Conservation (phyloP, 2,113 vertebrate species). For the Protomyctophum bolini region DNA sequence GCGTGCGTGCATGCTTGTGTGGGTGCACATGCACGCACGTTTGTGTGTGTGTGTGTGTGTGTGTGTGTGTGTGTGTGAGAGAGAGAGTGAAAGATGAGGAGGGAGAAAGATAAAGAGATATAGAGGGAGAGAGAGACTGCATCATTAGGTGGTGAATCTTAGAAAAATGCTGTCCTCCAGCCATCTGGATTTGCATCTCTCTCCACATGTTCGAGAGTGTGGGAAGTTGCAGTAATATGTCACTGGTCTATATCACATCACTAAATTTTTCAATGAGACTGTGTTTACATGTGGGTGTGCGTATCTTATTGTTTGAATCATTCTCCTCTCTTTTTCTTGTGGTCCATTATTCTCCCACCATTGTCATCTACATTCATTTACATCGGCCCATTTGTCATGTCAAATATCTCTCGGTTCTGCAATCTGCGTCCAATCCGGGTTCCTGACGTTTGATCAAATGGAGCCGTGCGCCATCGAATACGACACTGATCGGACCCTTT, state of each 20-base stretch:
- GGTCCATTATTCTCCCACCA: conserved; percentile 42
- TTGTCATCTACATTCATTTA: conserved; percentile 53
- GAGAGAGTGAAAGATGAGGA: too few relatives aligned
- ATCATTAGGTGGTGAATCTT: conserved; percentile 56
- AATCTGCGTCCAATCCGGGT: conserved; percentile 27
- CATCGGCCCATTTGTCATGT: conserved; percentile 57
- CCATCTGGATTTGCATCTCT: conserved; percentile 65
- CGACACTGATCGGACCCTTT: conserved; percentile 30
- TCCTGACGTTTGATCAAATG: conserved; percentile 40
- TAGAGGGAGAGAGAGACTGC: neutral
- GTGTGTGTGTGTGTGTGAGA: conserved; percentile 27
- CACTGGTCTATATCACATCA: conserved; percentile 64
- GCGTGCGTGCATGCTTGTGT: conserved; percentile 11
- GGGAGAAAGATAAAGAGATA: too few relatives aligned
- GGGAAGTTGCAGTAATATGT: conserved; percentile 60
- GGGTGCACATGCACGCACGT: too few relatives aligned
- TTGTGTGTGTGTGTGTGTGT: neutral
- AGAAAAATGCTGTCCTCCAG: conserved; percentile 48
- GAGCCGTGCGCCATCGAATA: conserved; percentile 48
- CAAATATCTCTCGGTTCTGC: conserved; percentile 42
- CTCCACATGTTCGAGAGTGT: conserved; percentile 67
- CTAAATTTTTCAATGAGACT: conserved; percentile 60
- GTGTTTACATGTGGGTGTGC: conserved; percentile 51
- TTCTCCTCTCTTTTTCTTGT: conserved; percentile 27
- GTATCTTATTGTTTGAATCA: conserved; percentile 54